Percentiles rank a stretch among this genome's conserved stretches.
Conservation (phyloP, 1,140 invertebrate genomes). For the Drosophila pandora region DNA sequence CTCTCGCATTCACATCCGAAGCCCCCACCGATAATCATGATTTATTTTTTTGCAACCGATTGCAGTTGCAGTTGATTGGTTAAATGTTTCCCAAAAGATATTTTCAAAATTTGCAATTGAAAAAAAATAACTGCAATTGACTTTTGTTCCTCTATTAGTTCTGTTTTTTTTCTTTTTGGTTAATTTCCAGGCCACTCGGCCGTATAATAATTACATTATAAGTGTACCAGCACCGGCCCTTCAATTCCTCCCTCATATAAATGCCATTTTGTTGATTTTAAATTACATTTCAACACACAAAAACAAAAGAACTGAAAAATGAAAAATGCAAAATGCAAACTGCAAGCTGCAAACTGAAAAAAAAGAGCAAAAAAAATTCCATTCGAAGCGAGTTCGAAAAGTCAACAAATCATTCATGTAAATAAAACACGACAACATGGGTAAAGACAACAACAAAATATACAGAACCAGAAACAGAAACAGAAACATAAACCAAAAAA, state of each 20-base stretch:
- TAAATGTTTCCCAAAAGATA: background rate
- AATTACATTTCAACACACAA: conserved; percentile 43
- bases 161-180: conserved; percentile 2
- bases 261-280: conserved; percentile 46
- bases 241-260: conserved; percentile 20
- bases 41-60: background rate
- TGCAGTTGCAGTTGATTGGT: background rate
- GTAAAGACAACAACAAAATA: conserved; percentile 30
- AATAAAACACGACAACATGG: conserved; percentile 59
- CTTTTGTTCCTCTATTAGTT: conserved; percentile 3
- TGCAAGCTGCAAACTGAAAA: background rate
- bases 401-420: conserved; percentile 66
- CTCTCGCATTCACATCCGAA: background rate
- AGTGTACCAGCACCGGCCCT: conserved; percentile 8
- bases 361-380: background rate
- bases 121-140: conserved; percentile 2
- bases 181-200: background rate
- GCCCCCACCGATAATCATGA: background rate
- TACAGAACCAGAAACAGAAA: conserved; percentile 24
- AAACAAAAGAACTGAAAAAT: conserved; percentile 13
- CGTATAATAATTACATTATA: conserved; percentile 33
- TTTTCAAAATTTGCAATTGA: background rate
- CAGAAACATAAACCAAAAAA: conserved; percentile 7
- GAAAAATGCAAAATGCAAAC: conserved; percentile 21
- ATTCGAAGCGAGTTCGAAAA: conserved; percentile 43